Base-by-base conservation (phyloP, 2,113 vertebrate species). In the Corythoichthys haematopterus region DNA sequence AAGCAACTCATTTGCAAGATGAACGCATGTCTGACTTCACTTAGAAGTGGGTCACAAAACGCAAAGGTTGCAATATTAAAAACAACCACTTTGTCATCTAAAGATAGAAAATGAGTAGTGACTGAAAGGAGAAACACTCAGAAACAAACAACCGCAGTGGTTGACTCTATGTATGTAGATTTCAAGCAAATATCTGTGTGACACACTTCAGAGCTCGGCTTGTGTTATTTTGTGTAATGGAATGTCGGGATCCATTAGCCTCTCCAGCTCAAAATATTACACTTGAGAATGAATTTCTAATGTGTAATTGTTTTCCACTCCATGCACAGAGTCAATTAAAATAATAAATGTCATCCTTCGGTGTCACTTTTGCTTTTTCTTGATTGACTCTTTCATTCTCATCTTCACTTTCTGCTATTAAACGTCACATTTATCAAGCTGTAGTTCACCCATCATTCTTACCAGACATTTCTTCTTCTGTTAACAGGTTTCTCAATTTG, bases 271-370 rank as follows among this genome's bases (percentile, higher is more conserved):
- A 74, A 78, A 77, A 59, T 65, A 84, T 84, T 83, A 84, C 80
- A 84, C 82, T 85, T 84, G 82, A 84, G 84, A 80, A 87, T 85
- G 81, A 85, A 84, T 83, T 88, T 77, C 64, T 68, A 77, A 77
- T 68, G 65, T 71, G 82, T 79, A 79, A 89, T 86, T 86, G 83
- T 87, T 85, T 88, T 83, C 80, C 80, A 85, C 81, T 86, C 80
- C 77, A 83, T 81, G 85, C 80, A 79, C 84, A 83, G 74, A 76
- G 73, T 40, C 70, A 86, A 43, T 86, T 84, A 84, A 80, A 86
- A 81, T 84, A 85, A 87, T 81, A 85, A 81, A 87, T 84, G 77
- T 51, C 78, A 75, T 85, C 84, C 84, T 70, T 79, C 52, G 64
- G 53, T 84, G 87, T 88, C 71, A 57, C 74, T 81, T 79, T 78